A percentile compares a stretch with the other conserved stretches of the same genome.
phyloP scores from a whole-genome alignment of 2,113 vertebrate genomes.

The Indicator indicator region DNA sequence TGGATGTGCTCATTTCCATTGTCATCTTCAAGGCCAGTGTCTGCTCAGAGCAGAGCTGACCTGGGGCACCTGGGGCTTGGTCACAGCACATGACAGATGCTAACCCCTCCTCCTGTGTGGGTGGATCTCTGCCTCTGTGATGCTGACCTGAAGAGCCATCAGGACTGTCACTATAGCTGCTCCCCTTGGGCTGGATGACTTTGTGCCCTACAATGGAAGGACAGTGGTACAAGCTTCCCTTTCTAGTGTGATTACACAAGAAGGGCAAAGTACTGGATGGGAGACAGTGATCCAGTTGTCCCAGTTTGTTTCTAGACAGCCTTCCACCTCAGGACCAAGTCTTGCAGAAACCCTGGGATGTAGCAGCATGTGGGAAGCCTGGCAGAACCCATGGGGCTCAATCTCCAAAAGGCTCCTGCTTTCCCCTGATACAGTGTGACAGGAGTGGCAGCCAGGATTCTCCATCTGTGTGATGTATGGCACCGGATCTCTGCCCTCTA shows the following conservation, averaged over 20 bases:
- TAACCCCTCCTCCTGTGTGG: accelerated
- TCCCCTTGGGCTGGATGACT: not conserved
- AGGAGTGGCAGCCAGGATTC: not conserved
- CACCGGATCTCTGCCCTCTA: not conserved
- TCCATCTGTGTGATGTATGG: not conserved
- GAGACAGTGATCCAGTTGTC: not conserved
- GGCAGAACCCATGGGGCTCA: not conserved
- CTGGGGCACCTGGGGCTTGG: not conserved
- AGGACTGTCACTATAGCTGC: not conserved
- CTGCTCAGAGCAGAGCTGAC: not conserved
- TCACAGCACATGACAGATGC: not conserved
- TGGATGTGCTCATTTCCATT: not conserved
- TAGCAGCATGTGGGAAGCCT: accelerated
- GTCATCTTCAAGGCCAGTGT: not conserved
- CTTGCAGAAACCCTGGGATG: accelerated
- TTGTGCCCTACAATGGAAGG: accelerated
- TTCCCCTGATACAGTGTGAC: accelerated
- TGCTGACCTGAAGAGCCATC: accelerated
- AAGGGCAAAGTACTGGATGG: not conserved
- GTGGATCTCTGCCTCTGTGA: not conserved
- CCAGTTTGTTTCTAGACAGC: not conserved
- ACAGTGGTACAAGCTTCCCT: not conserved
- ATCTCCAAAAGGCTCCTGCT: not conserved
- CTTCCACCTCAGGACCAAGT: not conserved
- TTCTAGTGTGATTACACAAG: accelerated